These are phyloP conservation scores for Hyposoter dolosus DNA, from an alignment of 2,888 invertebrate genomes.

Conservation along the genomic window DNA sequence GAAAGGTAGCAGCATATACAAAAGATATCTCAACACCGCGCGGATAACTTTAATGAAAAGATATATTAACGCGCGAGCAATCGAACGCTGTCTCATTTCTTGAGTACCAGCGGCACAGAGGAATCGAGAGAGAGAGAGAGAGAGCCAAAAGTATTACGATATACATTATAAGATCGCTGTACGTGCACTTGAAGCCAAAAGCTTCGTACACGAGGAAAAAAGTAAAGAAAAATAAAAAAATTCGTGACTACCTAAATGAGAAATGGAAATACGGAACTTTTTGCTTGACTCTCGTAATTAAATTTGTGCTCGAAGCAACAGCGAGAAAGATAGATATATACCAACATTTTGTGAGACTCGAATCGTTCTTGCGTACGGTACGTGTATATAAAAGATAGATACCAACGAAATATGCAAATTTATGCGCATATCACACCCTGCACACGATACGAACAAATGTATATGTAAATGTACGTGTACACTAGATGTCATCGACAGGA, in stretches of 20 bases:
- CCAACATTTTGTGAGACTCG: constrained; percentile 34
- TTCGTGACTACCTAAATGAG: background rate
- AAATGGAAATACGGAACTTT: constrained; percentile 44
- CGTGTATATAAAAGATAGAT: constrained; percentile 14
- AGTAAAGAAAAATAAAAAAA: background rate
- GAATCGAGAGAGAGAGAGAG: background rate
- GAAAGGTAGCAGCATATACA: background rate
- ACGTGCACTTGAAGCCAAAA: background rate
- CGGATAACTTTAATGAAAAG: background rate
- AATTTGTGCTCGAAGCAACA: constrained; percentile 53
- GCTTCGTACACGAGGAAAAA: background rate
- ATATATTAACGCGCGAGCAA: constrained; percentile 7
- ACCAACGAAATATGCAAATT: constrained; percentile 54
- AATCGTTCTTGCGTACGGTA: constrained; percentile 16
- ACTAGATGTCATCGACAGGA: constrained; percentile 19
- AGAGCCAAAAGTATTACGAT: background rate
- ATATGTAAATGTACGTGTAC: constrained; percentile 24
- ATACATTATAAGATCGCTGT: background rate
- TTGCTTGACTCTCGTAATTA: constrained; percentile 58
- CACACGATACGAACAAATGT: constrained; percentile 35
- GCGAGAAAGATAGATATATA: constrained; percentile 28
- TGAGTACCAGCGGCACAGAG: background rate
- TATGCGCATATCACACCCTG: constrained; percentile 43
- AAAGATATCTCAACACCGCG: background rate
- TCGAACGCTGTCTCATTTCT: background rate